phyloP scores from a whole-genome alignment of 1,140 invertebrate genomes.

The Trissolcus basalis region DNA sequence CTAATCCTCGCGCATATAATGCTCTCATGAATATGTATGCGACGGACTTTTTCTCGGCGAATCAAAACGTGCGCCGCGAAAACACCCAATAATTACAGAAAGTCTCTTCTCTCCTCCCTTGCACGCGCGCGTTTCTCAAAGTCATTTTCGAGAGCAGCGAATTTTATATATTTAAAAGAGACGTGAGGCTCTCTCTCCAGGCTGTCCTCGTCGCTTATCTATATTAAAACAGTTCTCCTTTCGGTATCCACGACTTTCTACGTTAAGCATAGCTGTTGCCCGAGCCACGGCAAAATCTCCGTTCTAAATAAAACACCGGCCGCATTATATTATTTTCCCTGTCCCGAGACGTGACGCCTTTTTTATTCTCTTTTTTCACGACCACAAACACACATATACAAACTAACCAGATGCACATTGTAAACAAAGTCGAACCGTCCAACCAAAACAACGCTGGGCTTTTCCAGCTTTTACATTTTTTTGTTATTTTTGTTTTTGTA shows the following conservation, averaged over 20 bases:
- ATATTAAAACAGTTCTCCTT: slow-evolving; percentile 55
- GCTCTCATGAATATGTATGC: slow-evolving; percentile 40
- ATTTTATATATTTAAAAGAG: slow-evolving; percentile 56
- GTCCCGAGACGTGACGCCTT: slow-evolving; percentile 17
- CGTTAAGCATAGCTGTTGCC: slow-evolving; percentile 45
- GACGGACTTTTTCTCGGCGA: slow-evolving; percentile 29
- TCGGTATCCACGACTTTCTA: slow-evolving; percentile 57
- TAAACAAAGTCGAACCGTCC: too few species aligned
- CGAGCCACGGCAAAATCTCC: slow-evolving; percentile 29
- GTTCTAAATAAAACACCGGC: slow-evolving; percentile 29
- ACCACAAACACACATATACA: neutral
- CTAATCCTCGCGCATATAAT: slow-evolving; percentile 19
- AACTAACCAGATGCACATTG: too few species aligned
- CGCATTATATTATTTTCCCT: slow-evolving; percentile 32
- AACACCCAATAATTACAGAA: slow-evolving; percentile 51
- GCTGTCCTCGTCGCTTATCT: slow-evolving; percentile 45
- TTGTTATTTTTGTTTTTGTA: too few species aligned
- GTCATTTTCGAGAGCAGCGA: slow-evolving; percentile 38
- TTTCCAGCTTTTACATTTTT: too few species aligned
- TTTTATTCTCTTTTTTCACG: slow-evolving; percentile 4
- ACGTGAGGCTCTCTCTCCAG: slow-evolving; percentile 42
- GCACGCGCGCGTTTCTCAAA: slow-evolving; percentile 30
- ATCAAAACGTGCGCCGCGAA: slow-evolving; percentile 14
- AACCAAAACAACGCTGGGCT: too few species aligned
- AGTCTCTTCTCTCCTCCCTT: slow-evolving; percentile 43